These are phyloP conservation scores for Podiceps cristatus DNA, from an alignment of 2,113 vertebrate genomes.

Conservation along the genomic window DNA sequence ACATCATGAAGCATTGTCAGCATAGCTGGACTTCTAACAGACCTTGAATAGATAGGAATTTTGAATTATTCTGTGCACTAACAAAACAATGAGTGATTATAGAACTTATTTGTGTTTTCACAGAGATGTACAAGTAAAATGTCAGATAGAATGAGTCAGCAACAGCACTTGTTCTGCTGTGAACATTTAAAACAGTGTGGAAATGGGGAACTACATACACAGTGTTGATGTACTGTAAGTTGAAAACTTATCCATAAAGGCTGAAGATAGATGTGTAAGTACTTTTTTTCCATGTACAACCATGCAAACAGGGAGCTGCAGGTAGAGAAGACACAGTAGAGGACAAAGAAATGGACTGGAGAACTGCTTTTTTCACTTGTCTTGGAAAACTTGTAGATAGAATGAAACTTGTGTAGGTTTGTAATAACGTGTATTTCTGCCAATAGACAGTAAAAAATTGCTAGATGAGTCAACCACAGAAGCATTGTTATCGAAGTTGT, in stretches of 20 bases:
- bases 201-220: not conserved
- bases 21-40: not conserved
- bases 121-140: not conserved
- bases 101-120: not conserved
- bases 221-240: not conserved
- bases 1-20: not conserved
- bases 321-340: not conserved
- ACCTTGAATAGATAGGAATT: not conserved
- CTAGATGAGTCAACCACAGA: not conserved
- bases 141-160: not conserved
- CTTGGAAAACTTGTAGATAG: not conserved
- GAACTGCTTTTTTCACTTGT: not conserved
- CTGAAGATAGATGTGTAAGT: not conserved
- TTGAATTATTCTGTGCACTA: not conserved
- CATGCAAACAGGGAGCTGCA: not conserved
- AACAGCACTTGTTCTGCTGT: not conserved
- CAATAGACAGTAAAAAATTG: not conserved
- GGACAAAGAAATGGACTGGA: not conserved
- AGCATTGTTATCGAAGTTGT: not conserved
- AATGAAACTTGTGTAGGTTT: not conserved
- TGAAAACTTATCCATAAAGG: fast-evolving
- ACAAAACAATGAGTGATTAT: not conserved
- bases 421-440: not conserved
- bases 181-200: not conserved
- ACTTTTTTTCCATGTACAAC: not conserved